phyloP scores from a whole-genome alignment of 2,888 invertebrate genomes.

The Chaetoderma sp. region DNA sequence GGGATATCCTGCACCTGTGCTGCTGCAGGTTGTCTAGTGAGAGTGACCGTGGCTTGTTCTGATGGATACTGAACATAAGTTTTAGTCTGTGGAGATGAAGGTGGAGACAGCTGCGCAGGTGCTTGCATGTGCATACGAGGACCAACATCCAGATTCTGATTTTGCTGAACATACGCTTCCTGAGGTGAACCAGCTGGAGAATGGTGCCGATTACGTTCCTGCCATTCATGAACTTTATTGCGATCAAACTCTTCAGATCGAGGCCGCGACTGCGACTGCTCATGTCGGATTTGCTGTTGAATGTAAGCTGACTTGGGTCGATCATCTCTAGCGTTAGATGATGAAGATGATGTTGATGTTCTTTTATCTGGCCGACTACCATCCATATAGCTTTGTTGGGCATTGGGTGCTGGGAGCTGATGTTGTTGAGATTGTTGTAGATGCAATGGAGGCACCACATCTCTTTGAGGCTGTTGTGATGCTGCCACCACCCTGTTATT shows the following conservation, averaged over 20 bases:
- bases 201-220: constrained; percentile 43
- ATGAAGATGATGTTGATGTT: constrained; percentile 41
- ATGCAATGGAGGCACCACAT: constrained; percentile 44
- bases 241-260: constrained; percentile 54
- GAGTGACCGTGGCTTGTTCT: too few relatives aligned
- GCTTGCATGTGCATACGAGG: background rate
- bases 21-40: constrained; percentile 39
- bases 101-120: background rate
- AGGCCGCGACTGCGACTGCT: constrained; percentile 43
- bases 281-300: constrained; percentile 42
- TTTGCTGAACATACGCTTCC: too few relatives aligned
- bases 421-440: too few relatives aligned
- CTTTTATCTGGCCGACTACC: background rate
- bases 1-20: constrained; percentile 51
- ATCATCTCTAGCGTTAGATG: constrained; percentile 42
- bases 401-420: too few relatives aligned
- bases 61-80: background rate
- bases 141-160: constrained; percentile 6
- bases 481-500: too few relatives aligned
- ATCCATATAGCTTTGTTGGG: too few relatives aligned
- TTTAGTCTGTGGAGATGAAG: background rate
- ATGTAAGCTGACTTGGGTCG: constrained; percentile 57
- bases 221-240: constrained; percentile 56
- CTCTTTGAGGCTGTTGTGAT: constrained; percentile 26
- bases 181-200: too few relatives aligned